Evolutionary conservation across 2,113 vertebrate species (phyloP), one percentile per base, ranked within the genome.

Genomic region (Mystacornis crossleyi): DNA sequence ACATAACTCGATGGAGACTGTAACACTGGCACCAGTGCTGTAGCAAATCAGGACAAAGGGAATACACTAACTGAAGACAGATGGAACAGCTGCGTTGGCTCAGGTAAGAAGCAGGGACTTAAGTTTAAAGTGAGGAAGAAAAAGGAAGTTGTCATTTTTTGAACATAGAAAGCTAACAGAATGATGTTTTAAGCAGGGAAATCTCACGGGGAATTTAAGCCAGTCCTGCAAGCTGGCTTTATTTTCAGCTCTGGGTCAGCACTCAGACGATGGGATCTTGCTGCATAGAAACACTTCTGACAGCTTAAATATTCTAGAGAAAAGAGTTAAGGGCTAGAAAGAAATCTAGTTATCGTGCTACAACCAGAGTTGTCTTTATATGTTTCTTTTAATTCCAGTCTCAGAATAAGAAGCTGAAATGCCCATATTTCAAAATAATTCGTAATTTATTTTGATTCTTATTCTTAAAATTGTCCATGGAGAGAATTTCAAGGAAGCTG

Each of bases 241-340:
- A 81, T 93, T 95, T 94, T 79, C 84, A 82, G 53, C 73, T 81
- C 57, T 85, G 45, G 85, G 61, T 94, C 78, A 90, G 85, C 57
- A 64, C 43, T 85, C 61, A 57, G 65, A 82, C 12, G 31, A 75
- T 88, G 45, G 66, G 40, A 81, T 80, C 79, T 82, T 88, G 33
- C 40, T 85, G 23, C 45, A 82, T 18, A 61, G 62, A 65, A 82
- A 69, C 28, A 40, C n/a, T 79, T 87, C 31, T 34, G n/a, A 73
- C 42, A 70, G 33, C 10, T 73, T 65, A 67, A 91, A 87, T 81
- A 82, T 70, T 34, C 40, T 72, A 72, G 24, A 40, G 34, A 12
- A 81, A 58, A 91, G 69, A 67, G 16, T 58, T 64, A 55, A 67
- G 42, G 33, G 79, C 48, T 71, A 51, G 24, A 67, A 65, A 55